phyloP scores from a whole-genome alignment of 2,113 vertebrate species.

The Bos javanicus region DNA sequence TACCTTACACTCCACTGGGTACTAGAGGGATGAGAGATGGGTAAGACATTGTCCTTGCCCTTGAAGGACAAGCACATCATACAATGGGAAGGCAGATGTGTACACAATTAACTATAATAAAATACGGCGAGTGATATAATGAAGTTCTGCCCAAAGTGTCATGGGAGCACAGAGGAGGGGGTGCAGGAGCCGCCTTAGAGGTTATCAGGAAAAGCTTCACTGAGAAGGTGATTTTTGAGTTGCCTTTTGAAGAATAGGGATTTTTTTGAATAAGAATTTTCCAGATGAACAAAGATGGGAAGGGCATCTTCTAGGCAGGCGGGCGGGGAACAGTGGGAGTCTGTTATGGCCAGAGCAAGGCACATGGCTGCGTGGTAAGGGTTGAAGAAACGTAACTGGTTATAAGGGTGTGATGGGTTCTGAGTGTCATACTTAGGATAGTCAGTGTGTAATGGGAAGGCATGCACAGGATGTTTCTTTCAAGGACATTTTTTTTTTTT shows the following conservation, averaged over 20 bases:
- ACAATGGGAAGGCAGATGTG: slow-evolving; percentile 42
- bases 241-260: not conserved
- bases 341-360: not conserved
- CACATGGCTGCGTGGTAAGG: not conserved
- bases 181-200: not conserved
- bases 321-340: not conserved
- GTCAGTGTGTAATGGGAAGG: not conserved
- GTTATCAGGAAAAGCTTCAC: not conserved
- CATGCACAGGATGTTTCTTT: not conserved
- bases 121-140: slow-evolving; percentile 30
- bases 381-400: too few relatives aligned
- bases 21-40: slow-evolving; percentile 49
- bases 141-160: slow-evolving; percentile 54
- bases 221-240: not conserved
- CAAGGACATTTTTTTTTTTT: not conserved
- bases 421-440: not conserved
- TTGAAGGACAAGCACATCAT: slow-evolving; percentile 54
- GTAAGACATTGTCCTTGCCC: slow-evolving; percentile 47
- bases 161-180: not conserved
- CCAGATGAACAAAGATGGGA: not conserved
- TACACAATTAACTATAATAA: slow-evolving; percentile 67
- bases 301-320: not conserved
- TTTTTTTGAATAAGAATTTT: not conserved
- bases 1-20: slow-evolving; percentile 45
- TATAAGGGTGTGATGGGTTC: not conserved